Evolutionary conservation across 2,113 vertebrate genomes (phyloP).

Genomic region (Hemichromis elongatus): DNA sequence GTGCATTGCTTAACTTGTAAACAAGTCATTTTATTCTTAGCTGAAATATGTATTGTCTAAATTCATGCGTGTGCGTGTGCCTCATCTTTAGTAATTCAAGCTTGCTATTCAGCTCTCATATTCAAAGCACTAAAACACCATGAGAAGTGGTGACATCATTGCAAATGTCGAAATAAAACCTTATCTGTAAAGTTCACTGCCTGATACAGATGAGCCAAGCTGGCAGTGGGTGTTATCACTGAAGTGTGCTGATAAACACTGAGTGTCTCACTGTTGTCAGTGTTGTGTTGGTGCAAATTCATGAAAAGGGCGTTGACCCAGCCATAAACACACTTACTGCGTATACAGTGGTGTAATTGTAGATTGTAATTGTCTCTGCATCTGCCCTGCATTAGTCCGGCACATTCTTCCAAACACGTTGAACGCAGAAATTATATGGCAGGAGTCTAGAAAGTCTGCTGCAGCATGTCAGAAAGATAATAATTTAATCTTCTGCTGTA

Average conservation of each 20-base stretch:
- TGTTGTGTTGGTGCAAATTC: neutral
- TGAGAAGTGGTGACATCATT: constrained; percentile 49
- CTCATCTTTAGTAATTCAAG: neutral
- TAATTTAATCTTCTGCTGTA: neutral
- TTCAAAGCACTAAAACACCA: constrained; percentile 5
- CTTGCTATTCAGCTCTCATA: constrained; percentile 2
- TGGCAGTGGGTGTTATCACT: constrained; percentile 9
- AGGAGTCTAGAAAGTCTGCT: neutral
- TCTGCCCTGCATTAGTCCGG: constrained; percentile 8
- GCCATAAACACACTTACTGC: neutral
- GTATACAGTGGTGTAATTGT: neutral
- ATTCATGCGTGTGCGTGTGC: neutral
- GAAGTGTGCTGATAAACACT: constrained; percentile 28
- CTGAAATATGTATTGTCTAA: constrained; percentile 33
- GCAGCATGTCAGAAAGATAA: neutral
- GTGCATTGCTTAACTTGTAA: constrained; percentile 25
- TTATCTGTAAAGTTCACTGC: constrained; percentile 22
- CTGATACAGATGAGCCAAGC: neutral
- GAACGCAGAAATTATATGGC: neutral
- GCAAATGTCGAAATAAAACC: constrained; percentile 7
- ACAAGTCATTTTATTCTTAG: constrained; percentile 27
- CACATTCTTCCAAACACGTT: neutral
- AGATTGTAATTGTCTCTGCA: constrained; percentile 17
- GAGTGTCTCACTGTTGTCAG: constrained; percentile 25
- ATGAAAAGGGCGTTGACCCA: constrained; percentile 18